A percentile compares a stretch with the other conserved stretches of the same genome.
These are phyloP conservation scores for Pherbina coryleti DNA, from an alignment of 2,888 invertebrate genomes.

Conservation along the genomic window DNA sequence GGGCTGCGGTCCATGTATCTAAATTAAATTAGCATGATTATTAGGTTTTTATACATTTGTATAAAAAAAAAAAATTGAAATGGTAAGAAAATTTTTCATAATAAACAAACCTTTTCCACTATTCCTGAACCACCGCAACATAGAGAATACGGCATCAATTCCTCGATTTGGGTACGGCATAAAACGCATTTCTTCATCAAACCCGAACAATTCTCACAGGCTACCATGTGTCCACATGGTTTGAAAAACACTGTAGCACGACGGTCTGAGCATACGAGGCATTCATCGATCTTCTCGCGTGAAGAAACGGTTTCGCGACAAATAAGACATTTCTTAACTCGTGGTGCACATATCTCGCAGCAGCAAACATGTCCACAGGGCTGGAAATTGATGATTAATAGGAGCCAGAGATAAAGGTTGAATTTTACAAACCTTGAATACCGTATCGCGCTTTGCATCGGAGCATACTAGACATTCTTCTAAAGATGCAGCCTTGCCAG, in stretches of 20 bases:
- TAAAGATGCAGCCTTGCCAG: constrained; percentile 69
- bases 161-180: constrained; percentile 89
- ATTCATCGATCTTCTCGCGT: constrained; percentile 92
- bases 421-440: constrained; percentile 73
- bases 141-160: constrained; percentile 73
- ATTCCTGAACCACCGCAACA: constrained; percentile 73
- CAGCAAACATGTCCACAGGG: constrained; percentile 95
- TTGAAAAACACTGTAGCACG: constrained; percentile 92
- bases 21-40: not conserved
- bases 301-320: constrained; percentile 88
- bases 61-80: no score
- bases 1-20: constrained; percentile 43
- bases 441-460: constrained; percentile 89
- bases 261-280: constrained; percentile 95
- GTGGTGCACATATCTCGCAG: constrained; percentile 88
- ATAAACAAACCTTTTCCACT: constrained; percentile 61
- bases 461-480: constrained; percentile 97
- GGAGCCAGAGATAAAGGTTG: not conserved
- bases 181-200: constrained; percentile 98
- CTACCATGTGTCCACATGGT: constrained; percentile 92
- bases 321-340: constrained; percentile 94
- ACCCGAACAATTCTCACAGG: constrained; percentile 83
- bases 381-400: constrained; percentile 54
- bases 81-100: not conserved
- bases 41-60: not conserved